A percentile compares a stretch with the other conserved stretches of the same genome.
These are phyloP conservation scores for Eublepharis macularius DNA, from an alignment of 2,113 vertebrate genomes.

Conservation along the genomic window DNA sequence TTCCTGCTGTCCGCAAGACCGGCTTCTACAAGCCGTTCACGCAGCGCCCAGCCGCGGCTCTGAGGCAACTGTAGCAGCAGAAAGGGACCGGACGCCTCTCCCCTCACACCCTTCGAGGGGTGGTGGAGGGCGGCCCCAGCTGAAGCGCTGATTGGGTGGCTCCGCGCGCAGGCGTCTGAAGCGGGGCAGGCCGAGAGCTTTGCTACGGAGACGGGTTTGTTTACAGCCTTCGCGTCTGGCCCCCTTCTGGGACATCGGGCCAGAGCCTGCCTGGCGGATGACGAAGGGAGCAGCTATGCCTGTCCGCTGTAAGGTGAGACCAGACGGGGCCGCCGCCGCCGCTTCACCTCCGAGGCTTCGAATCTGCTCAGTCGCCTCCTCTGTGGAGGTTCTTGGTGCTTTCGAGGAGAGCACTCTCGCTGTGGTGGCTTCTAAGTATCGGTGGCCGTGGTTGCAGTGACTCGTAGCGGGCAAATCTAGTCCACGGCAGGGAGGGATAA, in stretches of 20 bases:
- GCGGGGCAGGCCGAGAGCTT: neutral
- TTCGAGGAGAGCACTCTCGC: neutral
- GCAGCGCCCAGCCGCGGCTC: neutral
- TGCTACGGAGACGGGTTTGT: constrained; percentile 48
- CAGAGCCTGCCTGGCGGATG: constrained; percentile 4
- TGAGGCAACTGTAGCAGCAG: neutral
- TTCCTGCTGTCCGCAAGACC: neutral
- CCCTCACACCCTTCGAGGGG: neutral
- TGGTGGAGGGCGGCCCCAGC: neutral
- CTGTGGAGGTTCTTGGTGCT: neutral
- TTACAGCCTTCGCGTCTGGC: constrained; percentile 6
- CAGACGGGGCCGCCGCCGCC: neutral
- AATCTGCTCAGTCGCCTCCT: neutral
- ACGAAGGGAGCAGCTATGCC: constrained; percentile 61
- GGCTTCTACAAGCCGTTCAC: neutral
- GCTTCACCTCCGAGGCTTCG: neutral
- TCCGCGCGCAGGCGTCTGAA: constrained; percentile 64
- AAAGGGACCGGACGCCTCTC: neutral
- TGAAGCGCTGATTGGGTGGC: constrained; percentile 35
- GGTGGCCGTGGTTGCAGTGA: too few relatives aligned
- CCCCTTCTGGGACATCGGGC: constrained; percentile 15
- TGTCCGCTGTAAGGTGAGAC: constrained; percentile 75
- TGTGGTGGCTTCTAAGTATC: too few relatives aligned
- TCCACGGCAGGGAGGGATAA: too few relatives aligned
- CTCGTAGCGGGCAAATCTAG: too few relatives aligned